A percentile compares a stretch with the other conserved stretches of the same genome.
Evolutionary conservation across 1,140 invertebrate species (phyloP).

Genomic region (Lordiphosa clarofinis): DNA sequence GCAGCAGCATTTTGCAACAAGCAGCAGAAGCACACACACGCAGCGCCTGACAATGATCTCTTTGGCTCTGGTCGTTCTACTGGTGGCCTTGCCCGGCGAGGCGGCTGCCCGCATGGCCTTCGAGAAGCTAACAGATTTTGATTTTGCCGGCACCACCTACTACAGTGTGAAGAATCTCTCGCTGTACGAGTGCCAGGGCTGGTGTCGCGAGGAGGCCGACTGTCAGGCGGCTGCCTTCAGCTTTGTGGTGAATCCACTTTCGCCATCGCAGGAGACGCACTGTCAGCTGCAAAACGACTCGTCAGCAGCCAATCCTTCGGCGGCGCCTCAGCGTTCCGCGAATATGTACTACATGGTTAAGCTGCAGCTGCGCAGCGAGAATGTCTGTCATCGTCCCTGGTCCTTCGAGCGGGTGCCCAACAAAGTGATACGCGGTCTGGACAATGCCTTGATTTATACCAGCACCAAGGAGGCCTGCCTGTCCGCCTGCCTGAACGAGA

Average conservation of each 20-base stretch:
- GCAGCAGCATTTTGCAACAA: slow-evolving; percentile 34
- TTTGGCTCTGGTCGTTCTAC: slow-evolving; percentile 30
- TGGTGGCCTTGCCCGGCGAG: slow-evolving; percentile 39
- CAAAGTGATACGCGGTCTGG: slow-evolving; percentile 92
- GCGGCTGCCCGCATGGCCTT: slow-evolving; percentile 88
- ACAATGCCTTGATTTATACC: slow-evolving; percentile 95
- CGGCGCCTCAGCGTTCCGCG: slow-evolving; percentile 89
- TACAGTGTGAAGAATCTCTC: slow-evolving; percentile 95
- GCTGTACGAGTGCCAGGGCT: slow-evolving; percentile 95
- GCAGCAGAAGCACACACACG: slow-evolving; percentile 25
- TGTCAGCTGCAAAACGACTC: slow-evolving; percentile 96
- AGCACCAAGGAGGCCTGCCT: slow-evolving; percentile 96
- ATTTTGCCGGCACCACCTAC: slow-evolving; percentile 94
- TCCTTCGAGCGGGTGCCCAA: slow-evolving; percentile 95
- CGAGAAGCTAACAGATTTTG: slow-evolving; percentile 95
- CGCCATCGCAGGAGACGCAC: slow-evolving; percentile 94
- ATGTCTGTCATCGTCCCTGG: slow-evolving; percentile 94
- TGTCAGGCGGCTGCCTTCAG: slow-evolving; percentile 95
- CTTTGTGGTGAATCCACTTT: slow-evolving; percentile 94
- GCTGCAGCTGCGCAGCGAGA: slow-evolving; percentile 93
- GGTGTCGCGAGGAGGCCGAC: slow-evolving; percentile 94
- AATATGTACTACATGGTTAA: slow-evolving; percentile 98
- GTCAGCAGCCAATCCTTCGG: slow-evolving; percentile 91
- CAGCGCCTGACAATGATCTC: slow-evolving; percentile 23
- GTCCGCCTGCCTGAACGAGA: slow-evolving; percentile 94